Conservation (phyloP, 2,797 vertebrate genomes). For the Smutsia temminckii region DNA sequence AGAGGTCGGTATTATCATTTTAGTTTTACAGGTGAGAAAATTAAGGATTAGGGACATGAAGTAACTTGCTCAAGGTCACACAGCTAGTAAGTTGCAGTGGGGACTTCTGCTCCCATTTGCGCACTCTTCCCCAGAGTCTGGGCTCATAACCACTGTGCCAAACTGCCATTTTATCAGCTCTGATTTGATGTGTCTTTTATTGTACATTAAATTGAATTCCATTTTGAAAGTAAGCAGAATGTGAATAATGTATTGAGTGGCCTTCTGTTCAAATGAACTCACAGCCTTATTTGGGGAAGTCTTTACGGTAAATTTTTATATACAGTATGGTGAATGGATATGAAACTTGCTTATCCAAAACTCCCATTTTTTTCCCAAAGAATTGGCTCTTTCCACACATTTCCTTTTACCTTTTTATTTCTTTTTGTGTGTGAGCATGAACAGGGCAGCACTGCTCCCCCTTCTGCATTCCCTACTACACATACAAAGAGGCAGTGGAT, state of each 20-base stretch:
- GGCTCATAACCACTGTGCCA: background rate
- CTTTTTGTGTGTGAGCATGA: background rate
- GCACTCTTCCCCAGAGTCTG: background rate
- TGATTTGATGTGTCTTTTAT: constrained; percentile 55
- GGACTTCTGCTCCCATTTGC: background rate
- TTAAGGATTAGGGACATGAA: background rate
- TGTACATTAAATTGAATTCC: constrained; percentile 39
- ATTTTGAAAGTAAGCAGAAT: constrained; percentile 56
- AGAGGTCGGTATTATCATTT: background rate
- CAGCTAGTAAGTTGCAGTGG: background rate
- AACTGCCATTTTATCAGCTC: constrained; percentile 15
- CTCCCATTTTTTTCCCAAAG: background rate
- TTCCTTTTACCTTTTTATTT: background rate
- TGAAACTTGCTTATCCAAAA: constrained; percentile 28
- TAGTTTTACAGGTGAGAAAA: background rate
- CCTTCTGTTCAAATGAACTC: constrained; percentile 49
- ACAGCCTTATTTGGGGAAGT: constrained; percentile 27
- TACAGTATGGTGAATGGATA: background rate
- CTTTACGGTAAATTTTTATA: constrained; percentile 40
- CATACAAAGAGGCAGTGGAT: background rate
- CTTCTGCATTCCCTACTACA: background rate
- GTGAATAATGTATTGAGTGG: constrained; percentile 22
- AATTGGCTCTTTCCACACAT: constrained; percentile 16
- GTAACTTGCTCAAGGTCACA: background rate
- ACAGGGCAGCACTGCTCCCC: background rate